A percentile compares a stretch with the other conserved stretches of the same genome.
Evolutionary conservation across 2,888 invertebrate species (phyloP).

Genomic region (Lutraria lutraria): DNA sequence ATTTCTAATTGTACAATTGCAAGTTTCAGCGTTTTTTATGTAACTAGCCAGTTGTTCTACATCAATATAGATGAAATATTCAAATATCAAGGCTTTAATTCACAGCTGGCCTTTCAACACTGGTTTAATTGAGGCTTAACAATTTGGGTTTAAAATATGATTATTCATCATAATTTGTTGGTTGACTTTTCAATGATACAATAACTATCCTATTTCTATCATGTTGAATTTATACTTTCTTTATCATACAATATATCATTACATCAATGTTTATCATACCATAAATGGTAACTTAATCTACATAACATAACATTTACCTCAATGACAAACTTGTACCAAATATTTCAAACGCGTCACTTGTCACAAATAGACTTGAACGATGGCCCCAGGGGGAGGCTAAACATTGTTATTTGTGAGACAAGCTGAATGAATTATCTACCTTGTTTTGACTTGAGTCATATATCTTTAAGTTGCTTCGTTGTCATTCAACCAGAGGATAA

Average conservation of each 20-base stretch:
- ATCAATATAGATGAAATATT: no score
- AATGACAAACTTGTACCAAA: conserved; percentile 20
- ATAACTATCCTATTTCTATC: no score
- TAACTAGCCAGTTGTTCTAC: no score
- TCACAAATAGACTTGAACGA: conserved; percentile 35
- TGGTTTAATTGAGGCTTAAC: no score
- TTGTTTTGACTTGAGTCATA: background rate
- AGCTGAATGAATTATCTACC: conserved; percentile 25
- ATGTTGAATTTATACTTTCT: background rate
- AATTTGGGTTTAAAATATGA: no score
- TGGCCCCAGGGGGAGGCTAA: conserved; percentile 50
- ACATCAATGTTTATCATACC: background rate
- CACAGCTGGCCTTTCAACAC: no score
- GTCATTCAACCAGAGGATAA: background rate
- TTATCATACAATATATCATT: background rate
- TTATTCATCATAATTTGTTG: no score
- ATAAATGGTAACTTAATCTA: background rate
- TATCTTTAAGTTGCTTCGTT: background rate
- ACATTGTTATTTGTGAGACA: conserved; percentile 41
- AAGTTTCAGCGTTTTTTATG: no score
- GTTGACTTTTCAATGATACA: no score
- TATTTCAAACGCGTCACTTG: conserved; percentile 26
- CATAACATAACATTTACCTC: background rate
- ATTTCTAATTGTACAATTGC: no score
- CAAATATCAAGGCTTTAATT: no score